Conservation (phyloP, 2,888 invertebrate genomes). For the Arenicola marina region DNA sequence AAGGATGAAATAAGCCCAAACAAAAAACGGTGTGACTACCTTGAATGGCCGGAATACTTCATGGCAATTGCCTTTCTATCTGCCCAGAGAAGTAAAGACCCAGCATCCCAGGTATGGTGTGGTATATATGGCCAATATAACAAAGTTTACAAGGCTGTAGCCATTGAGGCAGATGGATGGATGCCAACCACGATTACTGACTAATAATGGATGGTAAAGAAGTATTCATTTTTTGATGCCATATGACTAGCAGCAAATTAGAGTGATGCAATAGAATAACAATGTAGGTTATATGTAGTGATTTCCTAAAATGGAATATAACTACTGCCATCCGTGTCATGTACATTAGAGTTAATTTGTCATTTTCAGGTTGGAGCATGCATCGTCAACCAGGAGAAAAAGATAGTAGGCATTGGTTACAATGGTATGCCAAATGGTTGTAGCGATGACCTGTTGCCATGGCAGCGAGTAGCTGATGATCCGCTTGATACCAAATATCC, state of each 20-base stretch:
- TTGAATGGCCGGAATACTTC: conserved; percentile 93
- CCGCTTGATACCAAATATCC: conserved; percentile 77
- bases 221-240: too few species aligned
- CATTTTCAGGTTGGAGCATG: conserved; percentile 76
- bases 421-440: conserved; percentile 95
- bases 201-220: too few species aligned
- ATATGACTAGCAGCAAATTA: too few species aligned
- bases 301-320: background rate
- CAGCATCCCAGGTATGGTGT: conserved; percentile 78
- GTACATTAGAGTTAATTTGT: background rate
- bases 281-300: background rate
- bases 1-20: too few species aligned
- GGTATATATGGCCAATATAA: too few species aligned
- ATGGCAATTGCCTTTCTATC: conserved; percentile 91
- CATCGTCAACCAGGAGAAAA: conserved; percentile 83
- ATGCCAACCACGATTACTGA: too few species aligned
- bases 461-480: conserved; percentile 73
- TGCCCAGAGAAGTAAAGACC: conserved; percentile 94
- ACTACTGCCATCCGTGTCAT: too few species aligned
- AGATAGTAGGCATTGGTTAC: conserved; percentile 92
- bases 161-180: too few species aligned
- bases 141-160: too few species aligned
- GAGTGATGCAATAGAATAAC: too few species aligned
- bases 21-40: conserved; percentile 65
- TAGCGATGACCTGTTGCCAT: conserved; percentile 85